Evolutionary conservation across 2,113 vertebrate species (phyloP).

Genomic region (Poecilia latipinna): DNA sequence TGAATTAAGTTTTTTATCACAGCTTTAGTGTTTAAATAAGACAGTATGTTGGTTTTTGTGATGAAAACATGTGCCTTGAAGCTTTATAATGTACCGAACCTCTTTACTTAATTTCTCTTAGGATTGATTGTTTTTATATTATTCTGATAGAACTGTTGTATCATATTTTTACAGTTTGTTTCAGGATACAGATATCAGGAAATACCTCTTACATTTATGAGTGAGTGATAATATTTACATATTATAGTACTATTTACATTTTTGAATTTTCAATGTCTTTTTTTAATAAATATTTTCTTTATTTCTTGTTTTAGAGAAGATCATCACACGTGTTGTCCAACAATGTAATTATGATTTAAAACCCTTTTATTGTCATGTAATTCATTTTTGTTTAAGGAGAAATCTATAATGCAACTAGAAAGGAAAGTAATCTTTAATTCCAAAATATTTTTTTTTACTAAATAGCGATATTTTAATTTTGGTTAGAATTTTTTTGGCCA

Average conservation of each 20-base stretch:
- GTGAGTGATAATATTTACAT: slow-evolving; percentile 81
- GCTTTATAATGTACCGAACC: neutral
- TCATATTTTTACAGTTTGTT: slow-evolving; percentile 82
- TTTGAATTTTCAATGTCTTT: neutral
- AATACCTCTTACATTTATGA: slow-evolving; percentile 90
- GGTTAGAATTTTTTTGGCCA: too few species aligned
- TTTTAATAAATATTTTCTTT: neutral
- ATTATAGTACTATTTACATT: neutral
- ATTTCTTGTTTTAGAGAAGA: slow-evolving; percentile 60
- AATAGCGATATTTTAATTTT: too few species aligned
- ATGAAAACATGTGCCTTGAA: neutral
- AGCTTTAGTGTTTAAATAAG: neutral
- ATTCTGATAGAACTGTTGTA: neutral
- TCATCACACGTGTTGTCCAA: slow-evolving; percentile 58
- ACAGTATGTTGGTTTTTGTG: neutral
- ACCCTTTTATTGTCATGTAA: slow-evolving; percentile 19
- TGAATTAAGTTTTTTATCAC: slow-evolving; percentile 50
- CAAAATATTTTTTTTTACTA: too few species aligned
- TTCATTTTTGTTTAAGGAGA: slow-evolving; percentile 19
- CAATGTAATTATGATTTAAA: slow-evolving; percentile 45
- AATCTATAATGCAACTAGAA: too few species aligned
- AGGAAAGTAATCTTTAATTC: too few species aligned
- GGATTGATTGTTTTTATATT: neutral
- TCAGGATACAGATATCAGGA: slow-evolving; percentile 90
- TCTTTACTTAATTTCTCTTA: neutral